phyloP scores from a whole-genome alignment of 2,888 invertebrate genomes.

The Heteropelma amictum region DNA sequence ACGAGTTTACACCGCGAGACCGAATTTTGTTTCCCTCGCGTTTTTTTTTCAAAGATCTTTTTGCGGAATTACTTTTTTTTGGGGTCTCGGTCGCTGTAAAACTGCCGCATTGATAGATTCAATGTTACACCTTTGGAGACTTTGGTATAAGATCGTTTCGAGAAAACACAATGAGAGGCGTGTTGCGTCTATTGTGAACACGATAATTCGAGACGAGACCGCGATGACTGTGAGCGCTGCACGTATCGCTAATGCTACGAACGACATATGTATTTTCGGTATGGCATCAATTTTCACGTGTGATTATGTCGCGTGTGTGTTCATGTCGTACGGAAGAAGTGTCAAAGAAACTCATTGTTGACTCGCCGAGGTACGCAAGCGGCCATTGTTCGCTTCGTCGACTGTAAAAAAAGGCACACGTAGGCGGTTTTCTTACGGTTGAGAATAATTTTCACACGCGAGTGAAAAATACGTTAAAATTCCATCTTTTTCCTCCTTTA shows the following conservation, averaged over 20 bases:
- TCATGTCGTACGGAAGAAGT: background rate
- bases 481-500: no score
- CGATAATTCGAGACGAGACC: no score
- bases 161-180: no score
- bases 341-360: slow-evolving; percentile 47
- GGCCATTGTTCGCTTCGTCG: slow-evolving; percentile 22
- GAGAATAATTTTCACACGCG: no score
- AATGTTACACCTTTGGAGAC: no score
- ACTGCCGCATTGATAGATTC: no score
- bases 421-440: background rate
- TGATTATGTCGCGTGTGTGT: background rate
- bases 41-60: background rate
- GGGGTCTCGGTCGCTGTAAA: no score
- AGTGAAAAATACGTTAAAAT: no score
- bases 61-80: no score
- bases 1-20: background rate
- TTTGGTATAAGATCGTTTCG: no score
- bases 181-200: no score
- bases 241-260: slow-evolving; percentile 9
- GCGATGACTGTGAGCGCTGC: background rate
- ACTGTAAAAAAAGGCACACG: background rate
- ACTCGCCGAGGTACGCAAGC: slow-evolving; percentile 5
- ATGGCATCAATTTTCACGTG: slow-evolving; percentile 22
- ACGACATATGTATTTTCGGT: slow-evolving; percentile 10
- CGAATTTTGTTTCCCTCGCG: background rate